Evolutionary conservation across 1,140 invertebrate species (phyloP).

Genomic region (Solenopsis invicta): DNA sequence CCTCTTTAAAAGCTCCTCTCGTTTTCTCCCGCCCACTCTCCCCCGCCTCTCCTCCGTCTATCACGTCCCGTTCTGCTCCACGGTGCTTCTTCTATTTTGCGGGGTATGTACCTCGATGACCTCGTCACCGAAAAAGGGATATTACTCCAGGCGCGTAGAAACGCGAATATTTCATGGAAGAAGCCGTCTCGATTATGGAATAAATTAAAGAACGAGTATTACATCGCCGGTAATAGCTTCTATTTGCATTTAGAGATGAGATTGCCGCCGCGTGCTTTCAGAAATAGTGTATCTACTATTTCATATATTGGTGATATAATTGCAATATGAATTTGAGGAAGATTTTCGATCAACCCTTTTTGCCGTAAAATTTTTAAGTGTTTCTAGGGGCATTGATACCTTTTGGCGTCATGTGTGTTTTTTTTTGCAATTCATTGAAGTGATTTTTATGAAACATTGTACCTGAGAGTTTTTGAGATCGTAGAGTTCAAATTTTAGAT

Average conservation of each 20-base stretch:
- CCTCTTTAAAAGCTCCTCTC: conserved; percentile 41
- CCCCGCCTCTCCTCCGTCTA: neutral
- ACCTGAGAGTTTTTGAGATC: no score
- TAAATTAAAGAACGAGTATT: conserved; percentile 58
- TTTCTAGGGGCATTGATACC: no score
- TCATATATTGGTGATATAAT: no score
- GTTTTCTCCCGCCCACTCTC: neutral
- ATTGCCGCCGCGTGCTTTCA: neutral
- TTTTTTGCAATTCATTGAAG: no score
- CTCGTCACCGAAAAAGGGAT: conserved; percentile 37
- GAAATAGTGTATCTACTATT: no score
- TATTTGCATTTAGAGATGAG: conserved; percentile 60
- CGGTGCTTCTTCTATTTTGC: neutral
- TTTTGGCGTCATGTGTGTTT: no score
- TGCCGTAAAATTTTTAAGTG: no score
- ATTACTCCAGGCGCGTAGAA: conserved; percentile 7
- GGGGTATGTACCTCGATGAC: conserved; percentile 23
- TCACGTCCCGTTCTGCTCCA: neutral
- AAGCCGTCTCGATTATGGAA: conserved; percentile 59
- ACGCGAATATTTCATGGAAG: conserved; percentile 32
- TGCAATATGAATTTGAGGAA: no score
- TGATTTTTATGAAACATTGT: no score
- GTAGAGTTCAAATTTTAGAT: no score
- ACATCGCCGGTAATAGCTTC: conserved; percentile 45
- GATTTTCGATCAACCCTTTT: no score